Conservation (phyloP, 2,113 vertebrate species). For the Trachemys scripta region DNA sequence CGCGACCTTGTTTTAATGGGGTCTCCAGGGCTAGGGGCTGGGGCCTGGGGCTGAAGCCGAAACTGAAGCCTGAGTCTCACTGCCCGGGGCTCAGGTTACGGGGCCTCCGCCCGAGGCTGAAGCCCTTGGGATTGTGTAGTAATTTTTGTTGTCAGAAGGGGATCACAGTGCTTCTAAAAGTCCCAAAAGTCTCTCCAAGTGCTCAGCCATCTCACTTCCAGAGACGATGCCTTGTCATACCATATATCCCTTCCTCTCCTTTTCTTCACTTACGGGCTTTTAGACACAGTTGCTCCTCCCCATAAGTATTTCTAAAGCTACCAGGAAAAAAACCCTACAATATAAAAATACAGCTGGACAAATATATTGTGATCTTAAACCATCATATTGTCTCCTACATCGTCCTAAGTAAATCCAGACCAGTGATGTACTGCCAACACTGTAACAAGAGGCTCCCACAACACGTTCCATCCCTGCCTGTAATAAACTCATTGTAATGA, state of each 20-base stretch:
- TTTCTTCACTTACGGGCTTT: neutral
- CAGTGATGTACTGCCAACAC: slow-evolving; percentile 4
- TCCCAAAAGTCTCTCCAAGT: neutral
- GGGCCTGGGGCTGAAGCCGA: no score
- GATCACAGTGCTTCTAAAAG: neutral
- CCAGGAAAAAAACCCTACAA: neutral
- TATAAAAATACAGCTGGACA: neutral
- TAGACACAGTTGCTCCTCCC: neutral
- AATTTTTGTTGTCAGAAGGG: no score
- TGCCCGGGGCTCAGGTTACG: no score
- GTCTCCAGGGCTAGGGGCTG: no score
- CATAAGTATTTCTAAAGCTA: neutral
- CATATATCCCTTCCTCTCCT: neutral
- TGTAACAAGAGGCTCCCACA: slow-evolving; percentile 24
- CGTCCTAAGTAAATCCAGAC: neutral
- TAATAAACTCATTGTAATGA: slow-evolving; percentile 66
- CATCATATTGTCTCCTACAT: neutral
- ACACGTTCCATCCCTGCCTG: slow-evolving; percentile 11
- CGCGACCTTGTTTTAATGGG: no score
- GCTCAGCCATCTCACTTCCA: neutral
- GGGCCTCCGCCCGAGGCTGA: no score
- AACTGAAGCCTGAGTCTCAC: no score
- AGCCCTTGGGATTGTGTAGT: no score
- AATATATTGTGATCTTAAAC: neutral
- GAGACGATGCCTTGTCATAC: neutral